Base-by-base conservation (phyloP, 2,888 invertebrate genomes). In the Mimas tiliae region DNA sequence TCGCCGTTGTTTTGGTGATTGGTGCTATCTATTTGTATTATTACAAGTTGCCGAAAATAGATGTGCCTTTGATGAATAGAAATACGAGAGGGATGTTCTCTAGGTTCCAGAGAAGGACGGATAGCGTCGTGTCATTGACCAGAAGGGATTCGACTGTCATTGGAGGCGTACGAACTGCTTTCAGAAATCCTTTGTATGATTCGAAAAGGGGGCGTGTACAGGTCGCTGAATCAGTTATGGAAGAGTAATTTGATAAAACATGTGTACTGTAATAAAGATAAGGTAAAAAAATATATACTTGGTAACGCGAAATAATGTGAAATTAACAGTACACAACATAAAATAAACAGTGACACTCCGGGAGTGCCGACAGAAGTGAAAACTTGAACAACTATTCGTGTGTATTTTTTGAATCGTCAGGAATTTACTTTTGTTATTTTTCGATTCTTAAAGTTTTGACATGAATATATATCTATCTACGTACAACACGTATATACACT, bases 111-210 rank as follows among this genome's bases (percentile, higher is more conserved):
- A 79, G 84, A 21, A 83, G 93, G 63, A 87, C 90, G 6, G 93
- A 93, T 0, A 93, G 93, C 73, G 81, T 91, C 0, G 88, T 93
- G 8, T 90, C 91, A 33, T 73, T 93, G 70, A 89, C 92, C 0
- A 77, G 92, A 65, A 82, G 90, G 64, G 91, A 90, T 70, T 93
- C 93, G 3, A 75, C 76, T 0, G 76, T 80, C 0, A 83, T 82
- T 50, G 74, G 78, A 7, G 72, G 79, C 6, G 74, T 72, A 6
- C 78, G 82, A 45, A 85, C 88, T 0, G 88, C 90, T 0, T 93
- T 93, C 67, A 88, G 90, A 33, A 93, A 93, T 75, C 93, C 93
- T 0, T 69, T 93, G 72, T 93, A 92, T 72, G 84, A 89, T 67
- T 92, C 92, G 0, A 89, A 81, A 78, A 87, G 90, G 74, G 88